Percentiles rank a stretch among this genome's conserved stretches.
Evolutionary conservation across 2,113 vertebrate species (phyloP).

Genomic region (Lepus timidus): DNA sequence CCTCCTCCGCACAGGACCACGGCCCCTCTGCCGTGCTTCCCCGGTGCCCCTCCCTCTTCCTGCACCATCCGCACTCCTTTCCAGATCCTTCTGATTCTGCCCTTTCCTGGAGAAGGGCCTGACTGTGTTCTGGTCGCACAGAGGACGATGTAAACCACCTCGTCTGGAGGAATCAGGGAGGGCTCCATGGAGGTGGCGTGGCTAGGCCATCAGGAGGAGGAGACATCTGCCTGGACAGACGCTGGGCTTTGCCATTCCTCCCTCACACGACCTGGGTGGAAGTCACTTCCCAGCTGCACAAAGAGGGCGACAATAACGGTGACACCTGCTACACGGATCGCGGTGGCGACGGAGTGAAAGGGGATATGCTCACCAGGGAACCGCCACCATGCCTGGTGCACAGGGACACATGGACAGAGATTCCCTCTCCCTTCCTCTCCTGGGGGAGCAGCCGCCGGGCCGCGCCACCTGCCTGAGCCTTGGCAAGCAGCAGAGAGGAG

Average conservation of each 20-base stretch:
- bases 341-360: background rate
- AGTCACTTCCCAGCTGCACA: background rate
- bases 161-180: background rate
- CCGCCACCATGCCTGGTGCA: background rate
- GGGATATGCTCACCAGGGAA: too few relatives aligned
- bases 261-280: background rate
- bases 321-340: background rate
- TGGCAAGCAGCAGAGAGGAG: background rate
- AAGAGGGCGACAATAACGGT: background rate
- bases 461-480: background rate
- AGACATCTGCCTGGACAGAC: background rate
- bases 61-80: background rate
- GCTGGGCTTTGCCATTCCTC: background rate
- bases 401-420: background rate
- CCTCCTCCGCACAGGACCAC: background rate
- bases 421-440: background rate
- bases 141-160: background rate
- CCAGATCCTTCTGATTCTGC: too few relatives aligned
- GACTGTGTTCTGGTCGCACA: background rate
- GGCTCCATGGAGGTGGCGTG: background rate
- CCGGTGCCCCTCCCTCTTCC: background rate
- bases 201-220: background rate
- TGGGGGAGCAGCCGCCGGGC: background rate
- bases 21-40: accelerated
- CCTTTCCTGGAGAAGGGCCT: background rate